Base-by-base conservation (phyloP, 2,797 vertebrate species). In the Hydrocynus forskahlii region DNA sequence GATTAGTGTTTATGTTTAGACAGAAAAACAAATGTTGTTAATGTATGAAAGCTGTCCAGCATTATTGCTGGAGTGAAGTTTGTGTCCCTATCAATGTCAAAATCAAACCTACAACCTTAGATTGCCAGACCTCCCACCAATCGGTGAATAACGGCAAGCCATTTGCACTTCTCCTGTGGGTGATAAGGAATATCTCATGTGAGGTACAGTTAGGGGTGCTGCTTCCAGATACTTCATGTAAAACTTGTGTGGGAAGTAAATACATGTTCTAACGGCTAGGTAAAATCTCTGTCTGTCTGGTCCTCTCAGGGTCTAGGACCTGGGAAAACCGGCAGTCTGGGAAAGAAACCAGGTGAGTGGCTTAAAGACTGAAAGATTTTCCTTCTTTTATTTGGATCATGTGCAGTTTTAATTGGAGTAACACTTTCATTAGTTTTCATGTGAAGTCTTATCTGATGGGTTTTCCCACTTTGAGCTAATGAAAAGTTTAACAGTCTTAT, bases 341-440 rank as follows among this genome's bases (percentile, higher is more conserved):
- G 98, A 86, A 99, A 98, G 92, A 99, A 99, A 92, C 98, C 98
- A 93, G 98, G 98, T 99, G 88, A 93, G 93, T 78, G 52, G 57
- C 21, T 62, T 29, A 9, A 23, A 62, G 59, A 21, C 59, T 23
- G 59, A 57, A n/a, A n/a, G n/a, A n/a, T n/a, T 9, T 55, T 29
- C 25, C 19, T 55, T 12, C 23, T 0, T 52, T 13, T 40, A 7
- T 21, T 4, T 25, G 19, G 13, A 1, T 45, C 4, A 35, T 60
- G n/a, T n/a, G n/a, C n/a, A n/a, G n/a, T n/a, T n/a, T n/a, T n/a
- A n/a, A n/a, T n/a, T n/a, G n/a, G n/a, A n/a, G n/a, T n/a, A n/a
- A n/a, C n/a, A n/a, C n/a, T n/a, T n/a, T n/a, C 40, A 4, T 43
- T 8, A 43, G 40, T 43, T 43, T 43, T 43, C 43, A 1, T 1